Base-by-base conservation (phyloP, 2,888 invertebrate species). In the Drosophila macrospina region DNA sequence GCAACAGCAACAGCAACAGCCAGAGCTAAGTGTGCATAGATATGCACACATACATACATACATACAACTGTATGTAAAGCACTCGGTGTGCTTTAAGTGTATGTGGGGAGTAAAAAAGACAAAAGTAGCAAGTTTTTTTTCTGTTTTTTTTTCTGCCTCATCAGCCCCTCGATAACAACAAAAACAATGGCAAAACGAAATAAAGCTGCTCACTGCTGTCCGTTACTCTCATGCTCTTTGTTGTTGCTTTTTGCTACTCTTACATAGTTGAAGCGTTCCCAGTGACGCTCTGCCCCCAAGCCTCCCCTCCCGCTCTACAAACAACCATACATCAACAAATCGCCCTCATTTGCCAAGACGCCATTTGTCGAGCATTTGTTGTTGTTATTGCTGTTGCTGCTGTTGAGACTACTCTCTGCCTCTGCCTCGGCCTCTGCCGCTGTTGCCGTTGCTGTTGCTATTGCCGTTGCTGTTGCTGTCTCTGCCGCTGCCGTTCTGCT, bases 401-500 rank as follows among this genome's bases (percentile, higher is more conserved):
- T 59, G 45, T 45, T 70, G 68, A 45, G 41, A 54, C 62, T 74
- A 42, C 55, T 61, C 74, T 59, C 61, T 32, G 52, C 26, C 36
- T 13, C 54, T 52, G 13, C 4, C 32, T 8, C 36, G 7, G 37
- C 5, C 48, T 8, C 37, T 16, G 24, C 7, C 30, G 1, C 45
- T 11, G 26, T 6, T 30, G 0, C 39, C 32, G 39, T 16, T 44
- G 6, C 37, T 55, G 51, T 50, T n/a, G 1, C 45, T 11, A 16
- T 6, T 30, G 0, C 39, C 32, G 39, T 16, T 44, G 6, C 37
- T 55, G 51, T 50, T n/a, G n/a, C 37, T 16, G 63, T 13, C 50
- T 16, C 71, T 70, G 61, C 55, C 48, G 52, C 65, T 73, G 71
- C 63, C 85, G 86, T 88, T 87, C 77, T 89, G 91, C 81, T 91